phyloP scores from a whole-genome alignment of 37 sponge, comb jelly and placozoan species.

The Petrosia ficiformis region DNA sequence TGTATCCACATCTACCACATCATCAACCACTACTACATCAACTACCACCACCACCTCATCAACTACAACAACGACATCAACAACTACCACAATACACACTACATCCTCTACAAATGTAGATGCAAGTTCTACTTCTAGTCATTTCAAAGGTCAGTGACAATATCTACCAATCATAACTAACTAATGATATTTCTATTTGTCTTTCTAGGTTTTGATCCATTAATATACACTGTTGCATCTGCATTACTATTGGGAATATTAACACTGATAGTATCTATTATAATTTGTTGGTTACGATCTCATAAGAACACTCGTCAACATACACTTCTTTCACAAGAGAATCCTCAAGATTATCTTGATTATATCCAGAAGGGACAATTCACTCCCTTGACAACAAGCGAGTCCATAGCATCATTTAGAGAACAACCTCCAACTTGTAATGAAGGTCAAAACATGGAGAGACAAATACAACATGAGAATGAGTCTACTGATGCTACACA shows the following conservation, averaged over 20 bases:
- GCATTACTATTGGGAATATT: constrained; percentile 65
- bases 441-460: constrained; percentile 65
- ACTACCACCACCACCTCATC: not conserved
- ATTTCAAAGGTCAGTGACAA: not conserved
- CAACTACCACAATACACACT: not conserved
- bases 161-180: too few relatives aligned
- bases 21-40: not conserved
- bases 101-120: not conserved
- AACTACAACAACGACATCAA: not conserved
- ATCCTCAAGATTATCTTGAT: constrained; percentile 69
- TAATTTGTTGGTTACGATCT: constrained; percentile 73
- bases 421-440: constrained; percentile 75
- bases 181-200: not conserved
- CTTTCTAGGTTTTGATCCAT: constrained; percentile 65
- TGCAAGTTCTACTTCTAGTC: not conserved
- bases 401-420: constrained; percentile 58
- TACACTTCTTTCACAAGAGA: constrained; percentile 13
- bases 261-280: constrained; percentile 64
- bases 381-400: constrained; percentile 68
- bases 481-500: not conserved
- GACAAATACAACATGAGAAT: not conserved
- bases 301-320: constrained; percentile 37
- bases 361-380: constrained; percentile 62
- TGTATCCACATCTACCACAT: not conserved
- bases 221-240: constrained; percentile 69